phyloP scores from a whole-genome alignment of 2,113 vertebrate genomes.

The Ariopsis seemanni region DNA sequence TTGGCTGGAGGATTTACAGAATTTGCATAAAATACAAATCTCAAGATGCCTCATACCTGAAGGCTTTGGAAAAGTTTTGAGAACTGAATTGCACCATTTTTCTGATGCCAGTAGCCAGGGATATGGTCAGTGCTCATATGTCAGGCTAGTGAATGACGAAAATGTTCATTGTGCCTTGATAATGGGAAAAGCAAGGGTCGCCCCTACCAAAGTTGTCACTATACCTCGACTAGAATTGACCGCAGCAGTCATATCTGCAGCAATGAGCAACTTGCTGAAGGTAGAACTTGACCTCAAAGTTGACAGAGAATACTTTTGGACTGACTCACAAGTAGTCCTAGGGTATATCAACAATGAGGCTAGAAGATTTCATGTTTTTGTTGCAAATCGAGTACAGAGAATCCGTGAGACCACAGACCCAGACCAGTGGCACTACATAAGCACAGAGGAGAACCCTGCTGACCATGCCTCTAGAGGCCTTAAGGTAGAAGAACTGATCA shows the following conservation, averaged over 20 bases:
- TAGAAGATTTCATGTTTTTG: not conserved
- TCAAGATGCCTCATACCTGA: constrained; percentile 9
- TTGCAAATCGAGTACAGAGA: not conserved
- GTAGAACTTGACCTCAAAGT: not conserved
- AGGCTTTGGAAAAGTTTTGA: not conserved
- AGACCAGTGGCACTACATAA: not conserved
- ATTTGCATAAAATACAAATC: not conserved
- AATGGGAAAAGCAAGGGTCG: constrained; percentile 24
- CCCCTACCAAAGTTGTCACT: not conserved
- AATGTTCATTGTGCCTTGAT: constrained; percentile 16
- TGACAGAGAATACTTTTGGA: not conserved
- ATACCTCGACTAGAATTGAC: not conserved
- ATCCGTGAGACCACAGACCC: not conserved
- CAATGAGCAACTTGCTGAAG: not conserved
- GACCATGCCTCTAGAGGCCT: no score
- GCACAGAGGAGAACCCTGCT: not conserved
- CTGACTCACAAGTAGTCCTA: not conserved
- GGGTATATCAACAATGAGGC: not conserved
- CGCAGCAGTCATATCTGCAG: not conserved
- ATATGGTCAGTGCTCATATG: constrained; percentile 7
- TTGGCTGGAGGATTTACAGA: no score
- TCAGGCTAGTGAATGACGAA: constrained; percentile 12
- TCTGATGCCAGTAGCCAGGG: constrained; percentile 22
- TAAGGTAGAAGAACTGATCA: no score
- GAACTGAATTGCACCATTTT: constrained; percentile 32